Conservation (phyloP, 2,113 vertebrate species). For the Upupa epops region DNA sequence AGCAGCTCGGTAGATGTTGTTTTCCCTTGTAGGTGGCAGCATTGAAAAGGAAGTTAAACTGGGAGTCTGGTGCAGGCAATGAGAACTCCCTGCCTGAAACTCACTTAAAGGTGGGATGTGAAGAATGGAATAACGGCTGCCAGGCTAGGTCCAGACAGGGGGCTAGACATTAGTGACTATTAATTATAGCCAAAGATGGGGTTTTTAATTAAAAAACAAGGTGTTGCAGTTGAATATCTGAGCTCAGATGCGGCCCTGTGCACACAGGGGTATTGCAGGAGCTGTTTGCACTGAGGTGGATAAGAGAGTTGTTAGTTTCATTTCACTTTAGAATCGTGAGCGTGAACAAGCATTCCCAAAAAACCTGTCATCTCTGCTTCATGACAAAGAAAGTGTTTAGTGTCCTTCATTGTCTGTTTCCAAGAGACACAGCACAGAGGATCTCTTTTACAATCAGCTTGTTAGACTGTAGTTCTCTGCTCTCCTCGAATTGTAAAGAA, state of each 20-base stretch:
- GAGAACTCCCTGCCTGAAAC: not conserved
- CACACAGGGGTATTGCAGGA: not conserved
- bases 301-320: not conserved
- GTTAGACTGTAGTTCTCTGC: not conserved
- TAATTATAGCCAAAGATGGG: not conserved
- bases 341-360: not conserved
- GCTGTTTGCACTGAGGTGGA: not conserved
- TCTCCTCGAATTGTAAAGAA: not conserved
- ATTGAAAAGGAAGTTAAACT: constrained; percentile 46
- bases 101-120: not conserved
- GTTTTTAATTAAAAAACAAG: not conserved
- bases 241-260: not conserved
- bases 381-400: not conserved
- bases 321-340: not conserved
- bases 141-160: not conserved
- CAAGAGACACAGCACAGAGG: not conserved
- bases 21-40: constrained; percentile 65
- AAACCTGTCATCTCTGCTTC: not conserved
- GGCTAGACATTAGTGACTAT: not conserved
- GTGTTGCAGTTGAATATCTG: not conserved
- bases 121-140: not conserved
- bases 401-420: not conserved
- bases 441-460: not conserved
- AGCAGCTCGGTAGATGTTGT: constrained; percentile 39
- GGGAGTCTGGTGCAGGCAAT: not conserved